Base-by-base conservation (phyloP, 2,113 vertebrate genomes). In the Oryzias woworae region DNA sequence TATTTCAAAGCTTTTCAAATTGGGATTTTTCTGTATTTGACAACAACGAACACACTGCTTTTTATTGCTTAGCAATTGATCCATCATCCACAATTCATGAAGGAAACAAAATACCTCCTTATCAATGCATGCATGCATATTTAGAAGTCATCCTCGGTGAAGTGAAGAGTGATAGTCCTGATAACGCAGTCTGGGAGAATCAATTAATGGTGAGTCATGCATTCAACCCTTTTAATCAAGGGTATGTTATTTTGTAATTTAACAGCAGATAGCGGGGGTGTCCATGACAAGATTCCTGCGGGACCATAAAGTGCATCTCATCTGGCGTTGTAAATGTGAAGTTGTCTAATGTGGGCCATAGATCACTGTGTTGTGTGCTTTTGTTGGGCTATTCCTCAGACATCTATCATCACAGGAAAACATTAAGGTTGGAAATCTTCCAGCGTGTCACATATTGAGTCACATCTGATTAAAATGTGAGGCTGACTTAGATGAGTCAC, bases 391-490 rank as follows among this genome's bases (percentile, higher is more conserved):
- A n/a, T 28, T 64, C 47, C 48, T 54, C 53, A 36, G 7, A 67
- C 78, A 83, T 85, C 57, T 22, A 68, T 87, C 76, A 83, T 74
- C 31, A 49, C 47, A 49, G 62, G 56, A 59, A 63, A 51, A 79
- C 75, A 71, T 87, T 82, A 79, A 77, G 44, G 54, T 62, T 88
- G 85, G 86, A 81, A n/a, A 8, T 17, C 61, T 53, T 73, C 85
- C 86, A 80, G 62, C 67, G 65, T 82, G 80, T 77, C 24, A 46
- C 50, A 43, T 17, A 24, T 17, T 31, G 53, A 55, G 26, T 62
- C 18, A 20, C 31, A 73, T 66, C 17, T 50, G 52, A 71, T 71
- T 73, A 69, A 65, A 44, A 66, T 68, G 55, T 41, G 20, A 51
- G 53, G 48, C 48, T 66, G 47, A 61, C 62, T 66, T 31, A 22